phyloP scores from a whole-genome alignment of 2,888 invertebrate species.

The Agrilus biguttatus region DNA sequence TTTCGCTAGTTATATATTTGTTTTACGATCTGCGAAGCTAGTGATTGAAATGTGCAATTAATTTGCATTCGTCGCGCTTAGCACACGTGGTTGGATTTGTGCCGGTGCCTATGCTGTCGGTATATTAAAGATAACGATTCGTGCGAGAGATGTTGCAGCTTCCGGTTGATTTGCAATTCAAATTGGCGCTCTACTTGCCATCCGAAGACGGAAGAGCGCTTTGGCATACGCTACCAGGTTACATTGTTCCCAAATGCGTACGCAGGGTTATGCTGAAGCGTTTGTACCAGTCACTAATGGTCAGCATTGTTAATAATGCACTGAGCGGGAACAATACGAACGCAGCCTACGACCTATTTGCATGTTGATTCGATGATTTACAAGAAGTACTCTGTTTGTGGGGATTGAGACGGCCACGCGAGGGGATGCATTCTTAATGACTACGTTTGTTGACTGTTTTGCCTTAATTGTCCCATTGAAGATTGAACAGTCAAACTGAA shows the following conservation, averaged over 20 bases:
- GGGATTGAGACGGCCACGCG: constrained; percentile 6
- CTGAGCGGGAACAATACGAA: constrained; percentile 10
- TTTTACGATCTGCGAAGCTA: too few relatives aligned
- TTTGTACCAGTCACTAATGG: constrained; percentile 13
- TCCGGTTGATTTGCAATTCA: constrained; percentile 13
- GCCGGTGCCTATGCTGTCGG: too few relatives aligned
- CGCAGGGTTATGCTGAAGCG: constrained; percentile 8
- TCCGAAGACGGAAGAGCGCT: constrained; percentile 8
- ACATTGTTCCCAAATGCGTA: constrained; percentile 7
- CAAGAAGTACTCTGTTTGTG: constrained; percentile 8
- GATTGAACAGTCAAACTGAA: too few relatives aligned
- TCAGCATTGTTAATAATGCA: constrained; percentile 14
- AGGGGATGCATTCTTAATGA: constrained; percentile 11
- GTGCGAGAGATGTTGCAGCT: too few relatives aligned
- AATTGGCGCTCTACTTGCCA: constrained; percentile 10
- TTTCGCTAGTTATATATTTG: too few relatives aligned
- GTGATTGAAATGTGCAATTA: too few relatives aligned
- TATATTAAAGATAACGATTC: too few relatives aligned
- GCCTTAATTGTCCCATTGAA: constrained; percentile 10
- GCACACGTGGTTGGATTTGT: too few relatives aligned
- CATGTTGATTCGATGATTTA: constrained; percentile 15
- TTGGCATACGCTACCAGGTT: constrained; percentile 3
- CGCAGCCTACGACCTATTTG: constrained; percentile 10
- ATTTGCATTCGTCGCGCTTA: too few relatives aligned
- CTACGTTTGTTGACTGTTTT: constrained; percentile 11